phyloP scores from a whole-genome alignment of 2,113 vertebrate genomes.

The Alosa alosa region DNA sequence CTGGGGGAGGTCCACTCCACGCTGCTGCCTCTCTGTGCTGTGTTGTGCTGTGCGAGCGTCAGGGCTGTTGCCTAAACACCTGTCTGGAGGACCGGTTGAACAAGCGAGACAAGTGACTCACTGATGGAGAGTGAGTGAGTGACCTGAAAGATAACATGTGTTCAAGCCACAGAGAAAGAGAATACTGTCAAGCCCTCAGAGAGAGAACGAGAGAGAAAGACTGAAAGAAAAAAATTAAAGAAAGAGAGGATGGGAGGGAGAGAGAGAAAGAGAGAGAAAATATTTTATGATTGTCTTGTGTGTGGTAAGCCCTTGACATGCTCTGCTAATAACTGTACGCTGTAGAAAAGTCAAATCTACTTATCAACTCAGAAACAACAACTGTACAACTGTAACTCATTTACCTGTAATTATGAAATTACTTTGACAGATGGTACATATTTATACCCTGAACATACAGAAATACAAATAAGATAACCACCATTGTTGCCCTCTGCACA shows the following conservation, averaged over 20 bases:
- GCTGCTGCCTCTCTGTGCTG: too few species aligned
- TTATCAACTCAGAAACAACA: background rate
- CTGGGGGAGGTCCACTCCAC: too few species aligned
- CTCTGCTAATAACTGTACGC: background rate
- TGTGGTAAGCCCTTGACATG: background rate
- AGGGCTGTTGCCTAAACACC: conserved; percentile 35
- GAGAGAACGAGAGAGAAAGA: conserved; percentile 14
- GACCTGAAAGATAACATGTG: conserved; percentile 35
- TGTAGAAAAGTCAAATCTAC: background rate
- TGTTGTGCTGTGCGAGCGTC: conserved; percentile 14
- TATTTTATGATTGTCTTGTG: conserved; percentile 6
- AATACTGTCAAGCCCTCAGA: conserved; percentile 23
- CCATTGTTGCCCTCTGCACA: background rate
- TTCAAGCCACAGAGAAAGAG: conserved; percentile 19
- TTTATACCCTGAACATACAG: background rate
- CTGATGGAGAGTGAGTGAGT: conserved; percentile 17
- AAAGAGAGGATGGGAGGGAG: background rate
- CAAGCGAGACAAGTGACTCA: conserved; percentile 29
- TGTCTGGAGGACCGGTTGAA: conserved; percentile 33
- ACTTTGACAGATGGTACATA: background rate
- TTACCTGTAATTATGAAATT: background rate
- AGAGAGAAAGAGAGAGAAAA: conserved; percentile 20
- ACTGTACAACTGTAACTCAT: background rate
- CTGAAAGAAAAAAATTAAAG: background rate
- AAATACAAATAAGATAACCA: background rate